Percentiles rank a stretch among this genome's conserved stretches.
Conservation (phyloP, 2,888 invertebrate genomes). For the Thymelicus lineola region DNA sequence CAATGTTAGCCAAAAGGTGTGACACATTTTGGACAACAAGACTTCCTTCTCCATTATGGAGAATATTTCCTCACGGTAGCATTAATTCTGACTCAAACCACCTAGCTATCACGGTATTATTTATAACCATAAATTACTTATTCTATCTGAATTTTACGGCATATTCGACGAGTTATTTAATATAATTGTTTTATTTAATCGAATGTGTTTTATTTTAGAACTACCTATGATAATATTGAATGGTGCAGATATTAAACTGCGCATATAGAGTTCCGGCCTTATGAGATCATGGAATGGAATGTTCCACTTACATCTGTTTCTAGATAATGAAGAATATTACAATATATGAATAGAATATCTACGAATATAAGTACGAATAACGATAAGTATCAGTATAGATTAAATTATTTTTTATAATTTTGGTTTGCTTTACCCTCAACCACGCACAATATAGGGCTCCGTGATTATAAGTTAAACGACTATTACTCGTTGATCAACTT, state of each 20-base stretch:
- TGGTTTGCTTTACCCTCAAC: no score
- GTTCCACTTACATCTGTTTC: slow-evolving; percentile 30
- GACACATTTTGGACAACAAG: no score
- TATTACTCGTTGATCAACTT: no score
- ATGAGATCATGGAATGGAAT: slow-evolving; percentile 41
- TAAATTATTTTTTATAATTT: neutral
- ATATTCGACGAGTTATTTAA: neutral
- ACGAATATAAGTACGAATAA: neutral
- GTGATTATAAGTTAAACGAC: no score
- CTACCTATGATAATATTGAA: slow-evolving; percentile 17
- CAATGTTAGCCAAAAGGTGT: no score
- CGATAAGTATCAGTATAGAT: neutral
- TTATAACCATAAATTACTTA: neutral
- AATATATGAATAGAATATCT: neutral
- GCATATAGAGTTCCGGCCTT: slow-evolving; percentile 34
- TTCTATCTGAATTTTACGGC: neutral
- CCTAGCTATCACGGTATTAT: no score
- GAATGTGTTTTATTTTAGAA: slow-evolving; percentile 31
- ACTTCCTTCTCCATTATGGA: no score
- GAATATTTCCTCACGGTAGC: no score
- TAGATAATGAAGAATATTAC: slow-evolving; percentile 2
- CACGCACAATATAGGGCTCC: no score
- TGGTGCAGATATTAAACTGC: slow-evolving; percentile 37
- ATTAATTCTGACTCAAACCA: no score
- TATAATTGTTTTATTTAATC: neutral